Conservation (phyloP, 2,888 invertebrate genomes). For the Drosophila tripunctata region DNA sequence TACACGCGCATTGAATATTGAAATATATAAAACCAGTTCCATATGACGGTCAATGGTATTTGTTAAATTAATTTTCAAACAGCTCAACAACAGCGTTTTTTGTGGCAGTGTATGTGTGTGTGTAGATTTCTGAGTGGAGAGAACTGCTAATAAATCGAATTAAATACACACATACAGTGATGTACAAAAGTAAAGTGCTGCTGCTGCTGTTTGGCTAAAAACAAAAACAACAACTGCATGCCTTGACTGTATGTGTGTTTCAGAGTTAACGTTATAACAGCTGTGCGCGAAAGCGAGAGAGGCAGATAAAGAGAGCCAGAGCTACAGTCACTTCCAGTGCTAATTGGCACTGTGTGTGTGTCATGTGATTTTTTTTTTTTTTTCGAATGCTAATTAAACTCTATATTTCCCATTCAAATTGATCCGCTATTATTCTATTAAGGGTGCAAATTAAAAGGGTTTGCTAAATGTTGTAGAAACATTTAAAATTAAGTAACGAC, state of each 20-base stretch:
- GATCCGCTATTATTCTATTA: constrained; percentile 17
- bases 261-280: constrained; percentile 42
- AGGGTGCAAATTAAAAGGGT: constrained; percentile 21
- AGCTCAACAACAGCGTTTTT: constrained; percentile 13
- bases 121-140: constrained; percentile 23
- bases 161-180: constrained; percentile 44
- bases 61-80: constrained; percentile 41
- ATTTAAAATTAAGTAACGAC: not conserved
- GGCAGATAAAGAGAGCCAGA: constrained; percentile 20
- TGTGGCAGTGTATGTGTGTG: not conserved
- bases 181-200: constrained; percentile 22
- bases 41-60: constrained; percentile 64
- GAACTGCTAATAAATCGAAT: constrained; percentile 71
- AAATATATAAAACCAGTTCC: constrained; percentile 72
- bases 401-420: constrained; percentile 29
- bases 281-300: constrained; percentile 11
- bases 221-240: constrained; percentile 29
- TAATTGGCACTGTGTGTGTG: constrained; percentile 50
- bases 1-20: constrained; percentile 56
- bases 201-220: constrained; percentile 23
- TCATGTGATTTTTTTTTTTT: constrained; percentile 75
- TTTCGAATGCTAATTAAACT: constrained; percentile 66
- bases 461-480: constrained; percentile 23
- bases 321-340: constrained; percentile 45
- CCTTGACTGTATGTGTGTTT: constrained; percentile 20